Base-by-base conservation (phyloP, 2,888 invertebrate genomes). In the Synergus umbraculus region DNA sequence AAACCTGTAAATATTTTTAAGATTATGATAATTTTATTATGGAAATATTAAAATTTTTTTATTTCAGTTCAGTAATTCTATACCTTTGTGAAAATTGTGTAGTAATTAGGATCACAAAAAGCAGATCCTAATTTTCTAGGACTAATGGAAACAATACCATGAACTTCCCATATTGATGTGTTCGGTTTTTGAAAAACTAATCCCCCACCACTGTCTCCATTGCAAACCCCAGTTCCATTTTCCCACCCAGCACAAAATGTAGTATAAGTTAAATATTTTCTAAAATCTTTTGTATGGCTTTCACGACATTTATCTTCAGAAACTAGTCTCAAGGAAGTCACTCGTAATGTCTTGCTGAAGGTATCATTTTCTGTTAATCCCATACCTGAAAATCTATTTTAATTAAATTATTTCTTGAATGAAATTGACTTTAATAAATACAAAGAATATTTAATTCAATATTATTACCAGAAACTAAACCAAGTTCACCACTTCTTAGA, bases 141-240 rank as follows among this genome's bases (percentile, higher is more conserved):
- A 83, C 93, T 92, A 49, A 93, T 89, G 78, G 93, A 93, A 0
- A 93, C 93, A 13, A 93, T 86, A 9, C 93, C 93, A 86, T 93
- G 91, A 66, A 92, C 79, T 78, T 91, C 89, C 92, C 92, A 92
- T 2, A 89, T 80, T 0, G 83, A 81, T 9, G 88, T 85, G 78
- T 89, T 88, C 4, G 85, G 81, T n/a, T 85, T 87, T 41, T 83
- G 89, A 4, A 93, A 84, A 15, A 90, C 86, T 1, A 95, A 90
- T 22, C 95, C 95, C 18, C 95, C 94, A 0, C 95, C 95, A 82
- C 95, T 95, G 86, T 95, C 95, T 0, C 95, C 95, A 86, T 95
- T 95, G 65, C 95, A 94, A 37, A 94, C 94, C 63, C 94, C 94
- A 10, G 93, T 93, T 15, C 93, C 92, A 79, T 95, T 94, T 67